Conservation (phyloP, 2,888 invertebrate genomes). For the Xylocampa areola region DNA sequence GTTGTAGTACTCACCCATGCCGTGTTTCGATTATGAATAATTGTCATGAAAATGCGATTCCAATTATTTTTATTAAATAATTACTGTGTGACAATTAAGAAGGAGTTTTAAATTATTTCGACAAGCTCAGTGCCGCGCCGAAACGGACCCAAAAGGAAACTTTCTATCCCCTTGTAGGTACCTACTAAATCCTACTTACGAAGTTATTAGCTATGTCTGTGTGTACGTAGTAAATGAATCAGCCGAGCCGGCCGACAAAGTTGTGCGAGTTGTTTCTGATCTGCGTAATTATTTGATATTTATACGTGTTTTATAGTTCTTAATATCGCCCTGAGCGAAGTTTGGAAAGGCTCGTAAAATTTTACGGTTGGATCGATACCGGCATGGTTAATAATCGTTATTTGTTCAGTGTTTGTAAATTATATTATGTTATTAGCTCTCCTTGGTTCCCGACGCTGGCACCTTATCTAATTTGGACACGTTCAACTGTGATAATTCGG, state of each 20-base stretch:
- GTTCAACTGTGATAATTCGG: slow-evolving; percentile 17
- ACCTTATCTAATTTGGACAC: slow-evolving; percentile 14
- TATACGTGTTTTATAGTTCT: slow-evolving; percentile 43
- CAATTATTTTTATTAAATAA: no score
- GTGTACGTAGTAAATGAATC: not conserved
- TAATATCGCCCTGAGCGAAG: slow-evolving; percentile 32
- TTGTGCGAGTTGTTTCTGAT: slow-evolving; percentile 37
- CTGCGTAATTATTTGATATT: slow-evolving; percentile 51
- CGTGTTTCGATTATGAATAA: no score
- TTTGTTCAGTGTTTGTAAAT: slow-evolving; percentile 20
- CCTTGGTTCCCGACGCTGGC: slow-evolving; percentile 13
- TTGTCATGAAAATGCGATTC: no score
- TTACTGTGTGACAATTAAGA: not conserved
- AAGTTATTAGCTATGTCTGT: not conserved
- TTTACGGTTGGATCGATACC: slow-evolving; percentile 46
- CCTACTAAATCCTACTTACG: slow-evolving; percentile 12
- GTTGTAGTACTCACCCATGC: no score
- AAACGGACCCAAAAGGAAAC: not conserved
- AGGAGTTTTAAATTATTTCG: not conserved
- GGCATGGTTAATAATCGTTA: slow-evolving; percentile 21
- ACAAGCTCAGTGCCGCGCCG: not conserved
- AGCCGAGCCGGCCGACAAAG: not conserved
- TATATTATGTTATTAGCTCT: slow-evolving; percentile 6
- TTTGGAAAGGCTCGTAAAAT: slow-evolving; percentile 35
- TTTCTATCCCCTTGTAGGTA: slow-evolving; percentile 4